Evolutionary conservation across 2,797 vertebrate genomes (phyloP), one percentile per base, ranked within the genome.

Genomic region (Chaenodraco wilsoni): DNA sequence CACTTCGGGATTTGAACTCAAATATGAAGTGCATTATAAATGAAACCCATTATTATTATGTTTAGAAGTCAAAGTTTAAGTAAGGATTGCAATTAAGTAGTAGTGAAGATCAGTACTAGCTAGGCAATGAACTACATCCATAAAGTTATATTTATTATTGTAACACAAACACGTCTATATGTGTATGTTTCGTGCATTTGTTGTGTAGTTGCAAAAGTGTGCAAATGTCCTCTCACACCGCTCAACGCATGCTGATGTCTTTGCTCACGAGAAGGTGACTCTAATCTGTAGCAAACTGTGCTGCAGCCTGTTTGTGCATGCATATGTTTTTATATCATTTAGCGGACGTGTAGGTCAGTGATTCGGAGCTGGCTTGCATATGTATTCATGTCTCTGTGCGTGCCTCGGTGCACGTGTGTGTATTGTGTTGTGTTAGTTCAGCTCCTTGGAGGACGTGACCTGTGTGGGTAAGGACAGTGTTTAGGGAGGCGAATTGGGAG

Each of bases 371-470:
- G 65, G 43, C 2, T 21, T 55, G 57, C 64, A 78, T 52, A 52
- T 79, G 72, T 73, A 52, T 76, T 49, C 51, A 60, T 69, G 77
- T 76, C n/a, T 74, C 27, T 40, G 65, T 74, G 61, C 16, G 46
- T 73, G 56, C 44, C 33, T 70, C 12, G 41, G 59, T 74, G 66
- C 57, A 13, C 64, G 65, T 67, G 72, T 79, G 61, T 77, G 78
- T 49, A 46, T 67, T 82, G 77, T 67, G 73, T 87, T 89, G 89
- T 92, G 90, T 87, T 81, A 40, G 62, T 84, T 76, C 70, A 78
- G 86, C 78, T 90, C 86, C 89, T 87, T 86, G 81, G 91, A 91
- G 94, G 96, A 97, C 93, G 89, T 98, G 96, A 96, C 95, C 96
- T 91, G 91, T 88, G 84, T 88, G 90, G 91, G 82, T 91, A 93